Base-by-base conservation (phyloP, 2,113 vertebrate species). In the Albula goreensis region DNA sequence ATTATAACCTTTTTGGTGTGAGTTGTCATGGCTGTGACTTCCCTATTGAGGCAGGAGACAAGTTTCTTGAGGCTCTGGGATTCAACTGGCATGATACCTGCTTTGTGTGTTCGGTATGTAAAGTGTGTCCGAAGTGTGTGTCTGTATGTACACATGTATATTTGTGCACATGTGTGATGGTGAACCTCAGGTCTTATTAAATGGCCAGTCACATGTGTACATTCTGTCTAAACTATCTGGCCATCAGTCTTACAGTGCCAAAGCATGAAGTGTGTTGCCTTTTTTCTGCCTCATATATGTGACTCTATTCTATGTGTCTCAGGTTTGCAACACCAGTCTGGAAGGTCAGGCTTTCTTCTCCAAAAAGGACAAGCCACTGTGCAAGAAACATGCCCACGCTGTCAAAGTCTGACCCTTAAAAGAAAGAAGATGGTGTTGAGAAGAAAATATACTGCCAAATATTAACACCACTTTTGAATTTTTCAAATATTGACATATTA, bases 11-110 rank as follows among this genome's bases (percentile, higher is more conserved):
- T 85, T 99, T 99, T 15, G 97, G 98, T 87, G 97, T 97, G 0
- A 97, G 95, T 92, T 99, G 98, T 92, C 97, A 93, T 0, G 98
- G 98, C 84, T 99, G 98, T 83, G 98, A 99, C 88, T 99, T 98
- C 90, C 98, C 98, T 85, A 99, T 99, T 77, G 98, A 99, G 93
- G 98, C 98, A 1, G 98, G 98, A 1, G 98, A 99, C 91, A 97
- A 97, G 90, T 99, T 99, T 90, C 94, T 99, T 89, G 97, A 99
- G 89, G 98, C 97, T 31, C 89, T 99, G 81, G 97, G 98, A 51
- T 95, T 93, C 89, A 99, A 96, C 91, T 99, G 98, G 98, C 98
- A 99, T 4, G 98, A 99, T 90, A 99, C 98, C 88, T 99, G 98
- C 93, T 99, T 99, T 85, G 98, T 99, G 11, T 99, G 98, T 86